These are phyloP conservation scores for Trachymyrmex cornetzi DNA, from an alignment of 1,140 invertebrate genomes.

Conservation along the genomic window DNA sequence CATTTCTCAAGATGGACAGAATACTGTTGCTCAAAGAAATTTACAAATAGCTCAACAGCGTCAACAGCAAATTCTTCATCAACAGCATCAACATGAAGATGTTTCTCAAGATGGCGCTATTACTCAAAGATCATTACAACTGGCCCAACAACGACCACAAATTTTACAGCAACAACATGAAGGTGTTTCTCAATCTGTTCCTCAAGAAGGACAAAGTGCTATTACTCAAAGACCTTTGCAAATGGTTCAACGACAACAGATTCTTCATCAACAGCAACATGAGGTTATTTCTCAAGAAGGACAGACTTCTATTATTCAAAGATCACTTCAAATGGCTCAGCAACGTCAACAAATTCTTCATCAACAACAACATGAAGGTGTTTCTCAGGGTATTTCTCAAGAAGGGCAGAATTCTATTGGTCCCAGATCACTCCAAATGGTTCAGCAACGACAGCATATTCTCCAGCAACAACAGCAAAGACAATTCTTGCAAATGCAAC, in stretches of 20 bases:
- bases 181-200: slow-evolving; percentile 72
- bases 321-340: slow-evolving; percentile 82
- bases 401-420: slow-evolving; percentile 80
- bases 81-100: slow-evolving; percentile 76
- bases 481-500: slow-evolving; percentile 81
- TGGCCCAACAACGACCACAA: slow-evolving; percentile 79
- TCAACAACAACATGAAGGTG: slow-evolving; percentile 86
- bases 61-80: slow-evolving; percentile 79
- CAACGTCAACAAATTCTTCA: slow-evolving; percentile 79
- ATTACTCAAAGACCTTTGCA: slow-evolving; percentile 81
- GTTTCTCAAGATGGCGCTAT: slow-evolving; percentile 74
- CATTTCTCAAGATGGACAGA: slow-evolving; percentile 84
- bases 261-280: slow-evolving; percentile 71
- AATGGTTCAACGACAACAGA: slow-evolving; percentile 80
- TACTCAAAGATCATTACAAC: slow-evolving; percentile 82
- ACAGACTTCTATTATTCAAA: slow-evolving; percentile 80
- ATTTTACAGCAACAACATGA: slow-evolving; percentile 73
- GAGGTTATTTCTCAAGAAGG: slow-evolving; percentile 73
- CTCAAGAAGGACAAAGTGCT: slow-evolving; percentile 73
- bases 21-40: slow-evolving; percentile 76
- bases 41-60: slow-evolving; percentile 72
- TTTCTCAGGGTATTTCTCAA: slow-evolving; percentile 65
- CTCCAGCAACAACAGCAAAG: slow-evolving; percentile 78
- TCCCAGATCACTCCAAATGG: slow-evolving; percentile 81
- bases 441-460: slow-evolving; percentile 85